Evolutionary conservation across 2,113 vertebrate species (phyloP), one percentile per base, ranked within the genome.

Genomic region (Pampusana beccarii): DNA sequence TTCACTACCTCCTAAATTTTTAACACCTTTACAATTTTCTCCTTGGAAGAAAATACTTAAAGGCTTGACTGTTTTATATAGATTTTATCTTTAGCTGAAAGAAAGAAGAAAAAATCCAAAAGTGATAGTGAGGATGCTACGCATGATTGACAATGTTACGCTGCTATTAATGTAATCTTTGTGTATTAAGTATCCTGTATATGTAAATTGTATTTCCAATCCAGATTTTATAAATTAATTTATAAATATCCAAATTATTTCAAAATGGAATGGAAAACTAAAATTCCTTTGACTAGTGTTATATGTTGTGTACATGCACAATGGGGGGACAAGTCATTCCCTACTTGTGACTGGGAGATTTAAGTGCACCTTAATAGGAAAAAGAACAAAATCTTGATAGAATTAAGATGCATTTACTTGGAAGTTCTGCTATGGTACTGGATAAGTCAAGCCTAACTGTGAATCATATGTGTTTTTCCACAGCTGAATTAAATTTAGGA

Each of bases 1-100:
- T 97, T 97, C 88, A 97, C 98, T 98, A 98, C 98, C 98, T 98
- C 98, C 98, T 97, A 95, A 74, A 93, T 88, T 97, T 95, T 93
- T 48, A 97, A 95, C 96, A 97, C 97, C 93, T 96, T 44, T 86
- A 50, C 71, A 86, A 40, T 92, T 95, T 97, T 86, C 94, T 95
- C 97, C 93, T 81, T 95, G 85, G 88, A 94, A 91, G 93, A 92
- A 95, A 96, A 96, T 85, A 97, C 90, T 97, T 95, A 87, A 97
- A 98, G 97, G 98, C 97, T 98, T 98, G 95, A 97, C 97, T 98
- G 97, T 98, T 97, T 94, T 95, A 38, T 96, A 96, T 81, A 94
- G 87, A 80, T 88, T 97, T 95, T 96, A 81, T 94, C 97, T 98
- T 98, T 97, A 97, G 92, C 79, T 96, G 58, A 93, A 95, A 89